Percentiles rank a stretch among this genome's conserved stretches.
These are phyloP conservation scores for Samia ricini DNA, from an alignment of 1,140 invertebrate genomes.

Conservation along the genomic window DNA sequence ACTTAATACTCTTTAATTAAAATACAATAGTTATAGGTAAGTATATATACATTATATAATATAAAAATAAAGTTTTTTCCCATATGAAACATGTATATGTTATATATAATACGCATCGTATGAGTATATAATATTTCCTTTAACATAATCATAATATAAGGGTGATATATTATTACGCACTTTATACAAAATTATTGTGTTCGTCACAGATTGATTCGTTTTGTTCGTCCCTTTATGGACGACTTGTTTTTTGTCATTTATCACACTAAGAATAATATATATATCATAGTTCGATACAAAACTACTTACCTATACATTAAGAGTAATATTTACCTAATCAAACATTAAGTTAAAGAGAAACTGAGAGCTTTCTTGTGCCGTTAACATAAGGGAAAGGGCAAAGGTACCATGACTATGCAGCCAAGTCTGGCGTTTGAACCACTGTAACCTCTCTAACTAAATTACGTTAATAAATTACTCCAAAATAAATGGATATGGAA, in stretches of 20 bases:
- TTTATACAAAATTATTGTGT: slow-evolving; percentile 73
- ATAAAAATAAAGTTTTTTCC: background rate
- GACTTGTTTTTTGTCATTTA: slow-evolving; percentile 1
- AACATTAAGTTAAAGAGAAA: background rate
- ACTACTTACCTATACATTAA: background rate
- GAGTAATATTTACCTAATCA: background rate
- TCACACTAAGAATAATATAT: background rate
- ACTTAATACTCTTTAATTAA: background rate
- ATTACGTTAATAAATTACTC: too few relatives aligned
- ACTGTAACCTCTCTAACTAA: too few relatives aligned
- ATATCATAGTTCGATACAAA: background rate
- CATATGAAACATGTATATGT: background rate
- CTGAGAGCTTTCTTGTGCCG: too few relatives aligned
- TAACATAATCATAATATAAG: background rate
- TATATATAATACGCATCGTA: background rate
- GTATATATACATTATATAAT: background rate
- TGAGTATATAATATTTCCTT: background rate
- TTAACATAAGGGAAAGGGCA: too few relatives aligned
- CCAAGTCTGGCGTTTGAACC: too few relatives aligned
- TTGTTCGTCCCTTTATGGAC: slow-evolving; percentile 43
- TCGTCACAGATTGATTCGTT: slow-evolving; percentile 60
- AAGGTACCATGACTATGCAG: too few relatives aligned
- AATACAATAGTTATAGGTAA: too few relatives aligned
- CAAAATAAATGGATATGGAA: too few relatives aligned
- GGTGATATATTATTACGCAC: background rate